phyloP scores from a whole-genome alignment of 2,113 vertebrate species.

The Cyrtonyx montezumae region DNA sequence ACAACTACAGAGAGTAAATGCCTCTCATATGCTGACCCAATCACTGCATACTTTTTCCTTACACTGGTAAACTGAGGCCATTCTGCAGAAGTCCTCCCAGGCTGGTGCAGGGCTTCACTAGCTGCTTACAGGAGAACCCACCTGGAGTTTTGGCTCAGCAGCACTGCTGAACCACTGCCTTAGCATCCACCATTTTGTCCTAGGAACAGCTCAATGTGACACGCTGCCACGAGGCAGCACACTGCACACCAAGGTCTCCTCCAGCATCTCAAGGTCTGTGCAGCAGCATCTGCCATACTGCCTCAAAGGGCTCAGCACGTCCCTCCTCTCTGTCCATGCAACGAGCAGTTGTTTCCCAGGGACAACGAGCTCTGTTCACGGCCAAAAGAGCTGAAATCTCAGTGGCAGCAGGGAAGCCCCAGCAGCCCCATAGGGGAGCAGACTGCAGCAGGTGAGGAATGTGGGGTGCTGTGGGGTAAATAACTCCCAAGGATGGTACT shows the following conservation, averaged over 20 bases:
- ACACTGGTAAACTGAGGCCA: not conserved
- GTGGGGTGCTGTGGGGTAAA: too few relatives aligned
- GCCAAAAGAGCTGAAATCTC: not conserved
- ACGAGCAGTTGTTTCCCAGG: not conserved
- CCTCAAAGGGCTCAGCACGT: not conserved
- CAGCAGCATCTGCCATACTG: not conserved
- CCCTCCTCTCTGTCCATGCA: not conserved
- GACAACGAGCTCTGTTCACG: not conserved
- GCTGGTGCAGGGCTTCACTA: not conserved
- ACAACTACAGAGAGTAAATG: not conserved
- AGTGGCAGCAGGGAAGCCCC: not conserved
- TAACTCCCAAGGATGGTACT: too few relatives aligned
- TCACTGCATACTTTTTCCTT: not conserved
- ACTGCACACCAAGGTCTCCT: not conserved
- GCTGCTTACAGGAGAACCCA: not conserved
- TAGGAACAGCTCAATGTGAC: not conserved
- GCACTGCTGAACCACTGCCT: not conserved
- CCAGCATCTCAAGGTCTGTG: not conserved
- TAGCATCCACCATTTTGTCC: not conserved
- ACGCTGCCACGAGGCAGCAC: not conserved
- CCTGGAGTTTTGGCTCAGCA: not conserved
- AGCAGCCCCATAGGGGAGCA: not conserved
- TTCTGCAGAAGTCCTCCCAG: accelerated
- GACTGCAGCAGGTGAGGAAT: not conserved
- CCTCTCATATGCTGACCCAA: accelerated